Percentiles rank a stretch among this genome's conserved stretches.
Evolutionary conservation across 2,797 vertebrate genomes (phyloP).

Genomic region (Margarornis squamiger): DNA sequence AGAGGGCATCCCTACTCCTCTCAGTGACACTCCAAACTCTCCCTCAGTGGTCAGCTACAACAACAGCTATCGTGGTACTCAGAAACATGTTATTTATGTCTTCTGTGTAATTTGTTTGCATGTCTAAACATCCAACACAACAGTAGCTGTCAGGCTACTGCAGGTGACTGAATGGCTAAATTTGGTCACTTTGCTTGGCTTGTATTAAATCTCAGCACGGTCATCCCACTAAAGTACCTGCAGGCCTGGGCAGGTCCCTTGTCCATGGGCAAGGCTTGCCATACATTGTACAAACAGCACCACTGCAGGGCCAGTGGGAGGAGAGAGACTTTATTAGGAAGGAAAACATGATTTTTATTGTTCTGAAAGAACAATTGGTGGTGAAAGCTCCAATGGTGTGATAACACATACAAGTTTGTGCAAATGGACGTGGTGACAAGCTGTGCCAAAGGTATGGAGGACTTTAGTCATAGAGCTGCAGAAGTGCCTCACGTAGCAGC

Average conservation of each 20-base stretch:
- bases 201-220: not conserved
- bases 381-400: not conserved
- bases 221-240: not conserved
- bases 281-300: not conserved
- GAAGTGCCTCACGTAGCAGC: not conserved
- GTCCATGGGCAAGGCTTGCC: not conserved
- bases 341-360: not conserved
- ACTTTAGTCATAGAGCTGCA: not conserved
- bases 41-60: not conserved
- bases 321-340: not conserved
- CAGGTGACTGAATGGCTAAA: not conserved
- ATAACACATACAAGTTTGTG: not conserved
- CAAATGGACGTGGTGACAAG: rapidly evolving
- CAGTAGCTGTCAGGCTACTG: not conserved
- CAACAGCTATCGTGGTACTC: not conserved
- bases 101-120: rapidly evolving
- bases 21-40: not conserved
- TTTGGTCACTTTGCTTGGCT: not conserved
- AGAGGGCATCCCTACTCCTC: not conserved
- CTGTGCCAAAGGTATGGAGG: not conserved
- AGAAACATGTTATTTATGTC: not conserved
- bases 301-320: not conserved
- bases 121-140: not conserved
- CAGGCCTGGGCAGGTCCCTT: not conserved
- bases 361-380: not conserved